Base-by-base conservation (phyloP, 2,888 invertebrate genomes). In the Diaprepes abbreviatus region DNA sequence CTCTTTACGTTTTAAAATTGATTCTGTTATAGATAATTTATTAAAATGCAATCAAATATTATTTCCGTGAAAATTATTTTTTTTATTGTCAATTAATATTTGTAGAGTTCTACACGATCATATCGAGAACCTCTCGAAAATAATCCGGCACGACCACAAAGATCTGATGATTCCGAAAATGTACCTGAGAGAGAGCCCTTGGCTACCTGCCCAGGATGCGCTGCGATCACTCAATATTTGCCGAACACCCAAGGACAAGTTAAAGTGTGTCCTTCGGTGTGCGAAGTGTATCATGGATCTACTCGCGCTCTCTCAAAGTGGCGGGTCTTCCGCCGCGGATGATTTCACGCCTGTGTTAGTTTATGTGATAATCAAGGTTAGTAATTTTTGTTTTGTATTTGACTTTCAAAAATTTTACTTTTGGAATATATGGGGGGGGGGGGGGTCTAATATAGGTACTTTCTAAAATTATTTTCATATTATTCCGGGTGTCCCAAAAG, bases 341-440 rank as follows among this genome's bases (percentile, higher is more conserved):
- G 98, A 98, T 86, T 91, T 98, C 80, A 93, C 96, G 79, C 98
- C 98, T 1, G 97, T 98, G 19, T 89, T 99, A 73, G 96, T 99
- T 73, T 98, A 93, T 85, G 96, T 99, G 74, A 91, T 98, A 76
- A 94, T 98, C 76, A 96, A 94, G 90, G 95, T 94, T 84, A 83
- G 71, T 33, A 16, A 6, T 35, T 17, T 38, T 36, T 54, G 1
- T 48, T 24, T 52, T 40, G 21, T 14, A 43, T n/a, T n/a, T n/a
- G n/a, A n/a, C n/a, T n/a, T n/a, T n/a, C n/a, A n/a, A n/a, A n/a
- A n/a, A n/a, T n/a, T n/a, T n/a, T n/a, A n/a, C n/a, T n/a, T n/a
- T n/a, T n/a, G n/a, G n/a, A n/a, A n/a, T n/a, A n/a, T n/a, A n/a
- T n/a, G n/a, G n/a, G n/a, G n/a, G n/a, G n/a, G n/a, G n/a, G n/a